Evolutionary conservation across 2,113 vertebrate species (phyloP).

Genomic region (Sciurus niger): DNA sequence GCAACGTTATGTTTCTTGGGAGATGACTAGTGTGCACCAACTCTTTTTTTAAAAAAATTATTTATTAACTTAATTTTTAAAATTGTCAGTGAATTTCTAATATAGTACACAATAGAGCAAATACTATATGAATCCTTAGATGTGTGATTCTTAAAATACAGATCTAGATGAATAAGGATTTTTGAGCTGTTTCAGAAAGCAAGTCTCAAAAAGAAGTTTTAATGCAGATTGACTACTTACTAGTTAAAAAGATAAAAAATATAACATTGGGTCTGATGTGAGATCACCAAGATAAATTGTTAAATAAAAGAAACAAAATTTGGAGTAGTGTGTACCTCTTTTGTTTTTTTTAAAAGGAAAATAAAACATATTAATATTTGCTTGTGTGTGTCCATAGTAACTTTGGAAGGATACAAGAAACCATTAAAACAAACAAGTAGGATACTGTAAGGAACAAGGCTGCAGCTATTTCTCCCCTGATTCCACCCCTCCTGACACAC

Average conservation of each 20-base stretch:
- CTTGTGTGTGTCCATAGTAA: background rate
- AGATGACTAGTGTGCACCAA: background rate
- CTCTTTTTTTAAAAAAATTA: background rate
- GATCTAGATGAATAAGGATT: background rate
- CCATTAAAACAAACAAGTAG: background rate
- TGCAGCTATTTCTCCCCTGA: too few relatives aligned
- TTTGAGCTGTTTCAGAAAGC: slow-evolving; percentile 36
- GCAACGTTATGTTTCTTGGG: background rate
- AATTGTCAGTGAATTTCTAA: slow-evolving; percentile 25
- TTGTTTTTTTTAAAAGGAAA: slow-evolving; percentile 20
- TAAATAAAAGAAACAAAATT: background rate
- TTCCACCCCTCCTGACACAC: too few relatives aligned
- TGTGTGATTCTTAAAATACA: slow-evolving; percentile 39
- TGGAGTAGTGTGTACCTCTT: background rate
- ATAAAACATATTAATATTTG: background rate
- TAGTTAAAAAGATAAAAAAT: background rate
- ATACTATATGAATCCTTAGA: background rate
- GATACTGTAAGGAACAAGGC: too few relatives aligned
- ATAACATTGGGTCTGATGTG: background rate
- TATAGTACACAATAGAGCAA: background rate
- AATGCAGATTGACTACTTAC: background rate
- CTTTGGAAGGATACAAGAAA: background rate
- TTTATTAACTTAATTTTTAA: background rate
- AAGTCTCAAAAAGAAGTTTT: background rate
- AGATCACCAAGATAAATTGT: background rate